Evolutionary conservation across 2,888 invertebrate genomes (phyloP), one percentile per base, ranked within the genome.

Genomic region (Heliconius erato): DNA sequence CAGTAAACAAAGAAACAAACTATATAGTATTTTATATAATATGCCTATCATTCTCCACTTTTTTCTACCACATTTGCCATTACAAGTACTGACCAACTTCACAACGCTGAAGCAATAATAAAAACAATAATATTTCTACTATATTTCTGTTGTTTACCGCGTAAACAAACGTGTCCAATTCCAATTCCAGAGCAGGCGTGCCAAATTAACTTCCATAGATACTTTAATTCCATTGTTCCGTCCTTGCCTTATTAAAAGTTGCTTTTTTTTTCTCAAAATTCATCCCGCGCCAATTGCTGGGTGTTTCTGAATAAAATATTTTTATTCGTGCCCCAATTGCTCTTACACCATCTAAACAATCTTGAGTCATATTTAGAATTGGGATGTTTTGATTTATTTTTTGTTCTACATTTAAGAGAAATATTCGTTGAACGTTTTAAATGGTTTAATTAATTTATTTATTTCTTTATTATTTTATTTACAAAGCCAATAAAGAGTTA

Each of bases 281-380:
- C 72, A 80, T 82, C 26, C 44, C 69, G 65, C 74, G 67, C 88
- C 88, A 88, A 88, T 87, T 88, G 86, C 88, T 80, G 81, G 83
- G 54, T 44, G 86, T 86, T 86, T 83, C 84, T 89, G 88, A 90
- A 90, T 90, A 90, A 90, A 89, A 89, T 89, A 90, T 90, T 91
- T 86, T 89, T 88, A 89, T 88, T 89, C 89, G 85, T 85, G 87
- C 86, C 87, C 85, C 89, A 87, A 89, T 90, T 90, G 90, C 89
- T 87, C 84, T 82, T 85, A 19, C 54, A 23, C 59, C 81, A 77
- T 81, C 81, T 81, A 81, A 77, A 81, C 81, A 81, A 81, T 81
- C 81, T 81, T 65, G 81, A 63, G 68, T 77, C 69, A 63, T 63
- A 49, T 26, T 74, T 65, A 82, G 71, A 54, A 59, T 69, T 71